Evolutionary conservation across 2,888 invertebrate species (phyloP).

Genomic region (Patella pellucida): DNA sequence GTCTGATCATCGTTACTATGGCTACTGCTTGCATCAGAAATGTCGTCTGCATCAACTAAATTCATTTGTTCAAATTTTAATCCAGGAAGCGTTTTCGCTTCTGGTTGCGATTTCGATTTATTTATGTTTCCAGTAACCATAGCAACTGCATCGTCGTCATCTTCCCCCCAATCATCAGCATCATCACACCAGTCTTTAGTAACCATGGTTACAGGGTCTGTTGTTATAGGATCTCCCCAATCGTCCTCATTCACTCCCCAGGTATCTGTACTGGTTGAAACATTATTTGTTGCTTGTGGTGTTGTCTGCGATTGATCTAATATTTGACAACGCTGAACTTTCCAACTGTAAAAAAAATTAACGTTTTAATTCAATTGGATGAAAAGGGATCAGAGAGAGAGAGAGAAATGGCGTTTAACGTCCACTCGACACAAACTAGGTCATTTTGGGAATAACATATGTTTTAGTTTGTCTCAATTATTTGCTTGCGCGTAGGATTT

Average conservation of each 20-base stretch:
- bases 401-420: no score
- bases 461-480: no score
- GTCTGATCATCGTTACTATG: neutral
- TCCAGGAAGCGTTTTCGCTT: neutral
- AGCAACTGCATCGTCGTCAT: constrained; percentile 43
- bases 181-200: constrained; percentile 80
- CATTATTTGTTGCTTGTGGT: neutral
- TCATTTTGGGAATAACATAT: no score
- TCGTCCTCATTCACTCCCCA: constrained; percentile 40
- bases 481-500: no score
- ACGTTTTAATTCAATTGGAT: no score
- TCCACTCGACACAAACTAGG: no score
- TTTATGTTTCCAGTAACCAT: constrained; percentile 1
- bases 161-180: constrained; percentile 81
- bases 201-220: constrained; percentile 62
- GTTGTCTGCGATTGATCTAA: constrained; percentile 74
- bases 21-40: neutral
- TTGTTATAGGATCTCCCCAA: constrained; percentile 46
- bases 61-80: constrained; percentile 11
- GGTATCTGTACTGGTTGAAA: constrained; percentile 28
- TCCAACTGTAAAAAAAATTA: constrained; percentile 77
- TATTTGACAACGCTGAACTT: constrained; percentile 82
- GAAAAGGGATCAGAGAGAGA: no score
- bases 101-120: neutral
- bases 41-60: neutral